These are phyloP conservation scores for Eilema griseolum DNA, from an alignment of 2,888 invertebrate species.

Conservation along the genomic window DNA sequence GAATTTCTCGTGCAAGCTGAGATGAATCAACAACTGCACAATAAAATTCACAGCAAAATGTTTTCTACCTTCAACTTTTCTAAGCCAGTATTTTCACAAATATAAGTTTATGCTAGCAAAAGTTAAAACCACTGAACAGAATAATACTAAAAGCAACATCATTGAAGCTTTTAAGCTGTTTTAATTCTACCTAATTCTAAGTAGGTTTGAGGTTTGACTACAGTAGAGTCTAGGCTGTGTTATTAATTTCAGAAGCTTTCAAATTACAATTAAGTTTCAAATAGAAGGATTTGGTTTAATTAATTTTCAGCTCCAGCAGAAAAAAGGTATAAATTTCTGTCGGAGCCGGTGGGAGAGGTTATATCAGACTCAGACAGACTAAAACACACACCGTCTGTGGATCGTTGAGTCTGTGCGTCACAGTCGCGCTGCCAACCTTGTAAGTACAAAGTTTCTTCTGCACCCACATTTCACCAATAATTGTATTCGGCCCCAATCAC, in stretches of 20 bases:
- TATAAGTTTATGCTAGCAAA: neutral
- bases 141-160: constrained; percentile 11
- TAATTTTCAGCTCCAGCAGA: too few relatives aligned
- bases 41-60: constrained; percentile 1
- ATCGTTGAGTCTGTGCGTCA: too few relatives aligned
- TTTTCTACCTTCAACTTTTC: constrained; percentile 1
- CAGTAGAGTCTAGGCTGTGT: neutral
- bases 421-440: too few relatives aligned
- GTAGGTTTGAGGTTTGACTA: neutral
- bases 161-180: neutral
- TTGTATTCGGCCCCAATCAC: too few relatives aligned
- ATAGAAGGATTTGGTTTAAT: too few relatives aligned
- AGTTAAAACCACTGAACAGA: constrained; percentile 4
- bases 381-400: too few relatives aligned
- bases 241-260: neutral
- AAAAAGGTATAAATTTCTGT: too few relatives aligned
- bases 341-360: too few relatives aligned
- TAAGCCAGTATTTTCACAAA: neutral
- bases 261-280: neutral
- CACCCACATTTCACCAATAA: too few relatives aligned
- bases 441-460: too few relatives aligned
- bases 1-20: neutral
- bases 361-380: too few relatives aligned
- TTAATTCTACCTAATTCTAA: constrained; percentile 9
- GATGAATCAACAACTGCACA: neutral